Percentiles rank a stretch among this genome's conserved stretches.
phyloP scores from a whole-genome alignment of 2,888 invertebrate species.

The Coecobrya sp. region DNA sequence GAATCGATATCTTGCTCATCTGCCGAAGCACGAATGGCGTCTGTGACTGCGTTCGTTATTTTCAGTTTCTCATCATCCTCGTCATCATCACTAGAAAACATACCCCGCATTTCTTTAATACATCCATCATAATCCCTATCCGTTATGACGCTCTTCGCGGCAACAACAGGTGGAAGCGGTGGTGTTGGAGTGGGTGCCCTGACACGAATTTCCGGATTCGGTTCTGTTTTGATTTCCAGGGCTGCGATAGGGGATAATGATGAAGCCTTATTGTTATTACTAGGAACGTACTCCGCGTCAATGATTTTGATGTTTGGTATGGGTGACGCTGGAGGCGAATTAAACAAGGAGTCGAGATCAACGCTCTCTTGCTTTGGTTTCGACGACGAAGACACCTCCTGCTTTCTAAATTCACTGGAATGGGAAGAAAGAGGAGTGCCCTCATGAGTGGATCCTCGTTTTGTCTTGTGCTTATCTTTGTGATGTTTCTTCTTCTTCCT shows the following conservation, averaged over 20 bases:
- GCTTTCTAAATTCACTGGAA: slow-evolving; percentile 68
- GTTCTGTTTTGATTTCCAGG: slow-evolving; percentile 46
- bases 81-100: slow-evolving; percentile 86
- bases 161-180: background rate
- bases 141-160: slow-evolving; percentile 33
- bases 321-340: slow-evolving; percentile 79
- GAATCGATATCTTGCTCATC: slow-evolving; percentile 83
- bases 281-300: slow-evolving; percentile 31
- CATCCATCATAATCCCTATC: slow-evolving; percentile 80
- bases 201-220: slow-evolving; percentile 77
- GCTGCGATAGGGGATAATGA: slow-evolving; percentile 82
- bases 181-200: slow-evolving; percentile 65
- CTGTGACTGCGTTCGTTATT: slow-evolving; percentile 84
- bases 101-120: slow-evolving; percentile 78
- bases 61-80: slow-evolving; percentile 85
- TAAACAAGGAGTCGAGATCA: slow-evolving; percentile 85
- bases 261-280: slow-evolving; percentile 53
- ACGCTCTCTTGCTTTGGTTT: slow-evolving; percentile 81
- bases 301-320: slow-evolving; percentile 62
- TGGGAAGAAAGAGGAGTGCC: slow-evolving; percentile 70
- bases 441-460: slow-evolving; percentile 91
- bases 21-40: slow-evolving; percentile 84
- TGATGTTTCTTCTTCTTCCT: slow-evolving; percentile 95
- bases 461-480: slow-evolving; percentile 91
- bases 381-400: slow-evolving; percentile 25